Conservation (phyloP, 1,140 invertebrate species). For the Platyura marginata region DNA sequence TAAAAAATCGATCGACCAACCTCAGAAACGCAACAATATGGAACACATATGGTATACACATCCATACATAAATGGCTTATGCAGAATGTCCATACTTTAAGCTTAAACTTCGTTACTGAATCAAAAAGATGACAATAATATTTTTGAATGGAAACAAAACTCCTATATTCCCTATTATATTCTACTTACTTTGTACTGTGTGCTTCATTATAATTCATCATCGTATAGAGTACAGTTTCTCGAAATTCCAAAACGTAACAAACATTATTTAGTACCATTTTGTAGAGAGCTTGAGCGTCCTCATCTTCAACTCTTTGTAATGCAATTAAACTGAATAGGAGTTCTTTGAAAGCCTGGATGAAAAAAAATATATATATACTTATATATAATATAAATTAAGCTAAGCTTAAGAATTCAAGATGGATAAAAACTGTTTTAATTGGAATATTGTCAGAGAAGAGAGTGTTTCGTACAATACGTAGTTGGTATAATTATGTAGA, state of each 20-base stretch:
- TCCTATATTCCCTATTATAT: no score
- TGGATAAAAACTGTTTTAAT: no score
- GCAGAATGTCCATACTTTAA: not conserved
- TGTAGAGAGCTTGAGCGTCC: slow-evolving; percentile 51
- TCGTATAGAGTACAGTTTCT: slow-evolving; percentile 64
- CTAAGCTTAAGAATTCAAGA: no score
- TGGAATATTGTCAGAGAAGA: slow-evolving; percentile 7
- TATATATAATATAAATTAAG: no score
- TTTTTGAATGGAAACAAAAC: no score
- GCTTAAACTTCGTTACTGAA: not conserved
- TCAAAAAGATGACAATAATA: no score
- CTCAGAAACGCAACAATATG: no score
- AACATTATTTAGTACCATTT: slow-evolving; percentile 78
- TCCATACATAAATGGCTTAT: not conserved
- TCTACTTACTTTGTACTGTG: slow-evolving; percentile 66
- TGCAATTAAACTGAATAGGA: slow-evolving; percentile 51
- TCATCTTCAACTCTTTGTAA: slow-evolving; percentile 60
- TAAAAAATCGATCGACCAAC: no score
- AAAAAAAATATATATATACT: no score
- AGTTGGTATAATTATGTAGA: no score
- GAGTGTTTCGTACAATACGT: not conserved
- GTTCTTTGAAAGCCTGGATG: slow-evolving; percentile 46
- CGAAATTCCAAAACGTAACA: slow-evolving; percentile 91
- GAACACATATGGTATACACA: no score
- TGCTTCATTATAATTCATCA: slow-evolving; percentile 64